phyloP scores from a whole-genome alignment of 2,797 vertebrate genomes.

The Pteropus rufus region DNA sequence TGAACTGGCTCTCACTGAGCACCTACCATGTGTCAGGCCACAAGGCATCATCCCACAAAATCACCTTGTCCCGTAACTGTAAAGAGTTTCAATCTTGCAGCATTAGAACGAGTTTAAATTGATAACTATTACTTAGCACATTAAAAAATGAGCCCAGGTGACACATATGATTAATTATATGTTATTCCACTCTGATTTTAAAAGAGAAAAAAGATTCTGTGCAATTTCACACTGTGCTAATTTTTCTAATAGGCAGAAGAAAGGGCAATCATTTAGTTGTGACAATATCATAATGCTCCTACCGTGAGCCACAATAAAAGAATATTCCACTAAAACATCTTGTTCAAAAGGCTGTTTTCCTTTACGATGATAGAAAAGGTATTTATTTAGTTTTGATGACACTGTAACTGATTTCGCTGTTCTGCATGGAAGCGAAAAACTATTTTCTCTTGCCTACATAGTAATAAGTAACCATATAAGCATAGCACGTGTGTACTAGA shows the following conservation, averaged over 20 bases:
- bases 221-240: constrained; percentile 51
- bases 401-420: not conserved
- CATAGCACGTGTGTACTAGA: not conserved
- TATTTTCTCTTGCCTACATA: not conserved
- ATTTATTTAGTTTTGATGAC: not conserved
- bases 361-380: constrained; percentile 8
- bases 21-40: not conserved
- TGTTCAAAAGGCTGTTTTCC: constrained; percentile 10
- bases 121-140: constrained; percentile 30
- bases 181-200: constrained; percentile 59
- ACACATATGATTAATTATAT: constrained; percentile 55
- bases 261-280: constrained; percentile 60
- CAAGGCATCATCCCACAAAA: not conserved
- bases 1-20: not conserved
- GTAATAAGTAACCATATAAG: not conserved
- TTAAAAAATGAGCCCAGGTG: constrained; percentile 46
- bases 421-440: not conserved
- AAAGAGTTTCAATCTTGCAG: not conserved
- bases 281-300: constrained; percentile 48
- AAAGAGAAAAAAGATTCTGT: constrained; percentile 51
- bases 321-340: constrained; percentile 18
- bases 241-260: constrained; percentile 59
- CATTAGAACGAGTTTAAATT: not conserved
- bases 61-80: not conserved
- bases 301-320: constrained; percentile 26